A percentile compares a stretch with the other conserved stretches of the same genome.
Evolutionary conservation across 2,888 invertebrate species (phyloP).

Genomic region (Cecidostiba fungosa): DNA sequence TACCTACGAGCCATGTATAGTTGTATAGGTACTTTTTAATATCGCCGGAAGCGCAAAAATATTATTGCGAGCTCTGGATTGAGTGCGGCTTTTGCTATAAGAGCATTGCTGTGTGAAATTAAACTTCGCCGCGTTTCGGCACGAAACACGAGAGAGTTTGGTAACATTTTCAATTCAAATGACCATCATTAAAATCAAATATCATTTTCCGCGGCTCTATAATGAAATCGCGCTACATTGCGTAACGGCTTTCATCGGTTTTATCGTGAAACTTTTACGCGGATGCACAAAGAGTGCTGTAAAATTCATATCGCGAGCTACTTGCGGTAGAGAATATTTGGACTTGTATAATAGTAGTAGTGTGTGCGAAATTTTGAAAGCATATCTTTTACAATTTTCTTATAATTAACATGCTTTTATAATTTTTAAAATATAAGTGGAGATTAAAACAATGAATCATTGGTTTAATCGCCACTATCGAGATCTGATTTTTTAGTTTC

Average conservation of each 20-base stretch:
- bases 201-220: background rate
- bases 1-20: background rate
- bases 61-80: background rate
- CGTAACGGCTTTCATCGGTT: conserved; percentile 1
- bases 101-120: background rate
- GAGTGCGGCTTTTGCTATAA: background rate
- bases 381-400: background rate
- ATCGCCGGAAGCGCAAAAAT: background rate
- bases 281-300: background rate
- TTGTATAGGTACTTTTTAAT: background rate
- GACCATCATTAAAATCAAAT: conserved; percentile 4
- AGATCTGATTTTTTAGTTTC: no score
- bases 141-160: background rate
- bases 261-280: background rate
- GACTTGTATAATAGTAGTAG: no score
- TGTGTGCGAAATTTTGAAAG: background rate
- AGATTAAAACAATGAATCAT: no score
- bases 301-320: background rate
- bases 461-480: no score
- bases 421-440: no score
- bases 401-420: no score
- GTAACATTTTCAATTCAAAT: conserved; percentile 14
- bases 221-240: background rate
- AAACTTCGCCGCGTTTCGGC: background rate
- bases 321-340: background rate